Base-by-base conservation (phyloP, 2,888 invertebrate species). In the Hoplodrina blanda region DNA sequence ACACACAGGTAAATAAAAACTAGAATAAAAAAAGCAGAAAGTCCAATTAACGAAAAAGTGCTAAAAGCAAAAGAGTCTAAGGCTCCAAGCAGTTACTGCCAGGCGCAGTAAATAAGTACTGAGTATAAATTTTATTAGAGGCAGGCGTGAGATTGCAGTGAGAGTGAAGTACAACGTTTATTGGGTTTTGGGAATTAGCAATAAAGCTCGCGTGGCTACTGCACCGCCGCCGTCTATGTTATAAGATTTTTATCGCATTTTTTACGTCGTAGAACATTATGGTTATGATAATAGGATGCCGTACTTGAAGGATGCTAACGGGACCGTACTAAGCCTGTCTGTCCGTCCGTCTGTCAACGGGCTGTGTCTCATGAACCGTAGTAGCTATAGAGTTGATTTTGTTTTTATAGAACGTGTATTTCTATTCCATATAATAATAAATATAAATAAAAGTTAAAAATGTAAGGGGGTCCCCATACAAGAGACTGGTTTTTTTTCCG, bases 131-230 rank as follows among this genome's bases (percentile, higher is more conserved):
- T 78, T 78, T 70, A 78, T 75, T 78, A 75, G 62, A 73, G 63
- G 52, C 69, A 73, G 74, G 61, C 71, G 82, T 72, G 85, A 88
- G 86, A 88, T 87, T 88, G 89, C 87, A 87, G 80, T 71, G 78
- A 85, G 86, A 87, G 85, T 85, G 86, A 86, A 89, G 85, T 86
- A 81, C 81, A 85, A 84, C 88, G 86, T 86, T 91, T 92, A 92
- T 92, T 91, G 90, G 89, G 87, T 87, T 90, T 89, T 85, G 88
- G 89, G 89, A 90, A 92, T 92, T 91, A 92, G 88, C 90, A 87
- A 91, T 91, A 91, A 91, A 91, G 80, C 82, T 87, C 62, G 61
- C 64, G 73, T 62, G 67, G 69, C 72, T 71, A 69, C 76, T 65
- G 68, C 77, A 66, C 69, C 50, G 61, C 69, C 50, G 61, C 76